phyloP scores from a whole-genome alignment of 2,888 invertebrate genomes.

The Pemphredon lugubris region DNA sequence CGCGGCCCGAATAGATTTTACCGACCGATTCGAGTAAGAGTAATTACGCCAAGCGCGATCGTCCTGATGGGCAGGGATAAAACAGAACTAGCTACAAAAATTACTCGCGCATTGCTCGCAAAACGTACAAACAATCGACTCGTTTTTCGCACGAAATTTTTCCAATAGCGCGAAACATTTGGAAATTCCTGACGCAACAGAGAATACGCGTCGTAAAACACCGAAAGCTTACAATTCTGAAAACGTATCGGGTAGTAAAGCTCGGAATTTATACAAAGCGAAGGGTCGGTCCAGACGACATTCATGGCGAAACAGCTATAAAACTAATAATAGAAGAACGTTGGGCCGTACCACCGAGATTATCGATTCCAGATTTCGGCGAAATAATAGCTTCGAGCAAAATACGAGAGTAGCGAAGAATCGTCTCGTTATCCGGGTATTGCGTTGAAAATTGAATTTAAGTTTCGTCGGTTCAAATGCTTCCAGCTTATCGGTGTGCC shows the following conservation, averaged over 20 bases:
- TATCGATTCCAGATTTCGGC: not conserved
- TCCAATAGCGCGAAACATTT: not conserved
- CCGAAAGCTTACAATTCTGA: constrained; percentile 4
- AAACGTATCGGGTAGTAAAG: constrained; percentile 29
- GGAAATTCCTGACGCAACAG: not conserved
- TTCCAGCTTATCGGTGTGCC: no score
- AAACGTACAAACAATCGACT: no score
- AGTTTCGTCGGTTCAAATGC: no score
- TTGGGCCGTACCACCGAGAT: not conserved
- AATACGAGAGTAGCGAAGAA: not conserved
- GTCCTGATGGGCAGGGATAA: no score
- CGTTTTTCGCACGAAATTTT: no score
- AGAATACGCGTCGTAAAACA: constrained; percentile 36
- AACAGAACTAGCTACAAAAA: no score
- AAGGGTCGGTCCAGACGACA: constrained; percentile 5
- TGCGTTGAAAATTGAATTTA: no score
- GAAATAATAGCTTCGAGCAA: not conserved
- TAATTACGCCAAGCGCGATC: no score
- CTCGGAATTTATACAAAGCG: constrained; percentile 24
- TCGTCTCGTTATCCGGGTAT: no score
- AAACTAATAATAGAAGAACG: constrained; percentile 1
- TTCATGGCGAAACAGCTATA: not conserved
- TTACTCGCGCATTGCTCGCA: no score
- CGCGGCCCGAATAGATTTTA: no score
- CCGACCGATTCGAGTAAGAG: no score